These are phyloP conservation scores for Dryomyza anilis DNA, from an alignment of 2,888 invertebrate species.

Conservation along the genomic window DNA sequence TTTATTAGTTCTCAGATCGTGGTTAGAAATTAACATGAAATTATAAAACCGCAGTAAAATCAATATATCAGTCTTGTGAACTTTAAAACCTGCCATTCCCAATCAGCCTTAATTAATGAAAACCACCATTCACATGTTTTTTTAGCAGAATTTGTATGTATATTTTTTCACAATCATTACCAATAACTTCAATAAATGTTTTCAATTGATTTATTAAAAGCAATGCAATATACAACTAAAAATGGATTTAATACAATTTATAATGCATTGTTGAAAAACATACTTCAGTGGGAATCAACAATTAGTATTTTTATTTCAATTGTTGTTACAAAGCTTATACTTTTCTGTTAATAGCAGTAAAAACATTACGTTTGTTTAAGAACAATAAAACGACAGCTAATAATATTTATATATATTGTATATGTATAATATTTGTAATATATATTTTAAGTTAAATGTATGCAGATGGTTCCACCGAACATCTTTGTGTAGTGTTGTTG, in stretches of 20 bases:
- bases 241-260: slow-evolving; percentile 1
- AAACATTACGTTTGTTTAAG: not conserved
- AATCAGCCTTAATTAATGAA: too few relatives aligned
- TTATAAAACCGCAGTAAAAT: too few relatives aligned
- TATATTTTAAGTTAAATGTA: slow-evolving; percentile 6
- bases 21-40: too few relatives aligned
- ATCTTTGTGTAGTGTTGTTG: slow-evolving; percentile 1
- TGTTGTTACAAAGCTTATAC: slow-evolving; percentile 6
- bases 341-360: slow-evolving; percentile 5
- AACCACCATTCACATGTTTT: too few relatives aligned
- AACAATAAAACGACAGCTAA: slow-evolving; percentile 14
- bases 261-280: slow-evolving; percentile 1
- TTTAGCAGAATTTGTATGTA: not conserved
- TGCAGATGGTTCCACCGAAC: not conserved
- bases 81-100: too few relatives aligned
- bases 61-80: too few relatives aligned
- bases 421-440: slow-evolving; percentile 13
- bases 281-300: not conserved
- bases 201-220: not conserved
- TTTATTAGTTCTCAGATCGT: too few relatives aligned
- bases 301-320: not conserved
- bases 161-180: not conserved
- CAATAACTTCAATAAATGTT: slow-evolving; percentile 2
- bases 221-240: slow-evolving; percentile 6
- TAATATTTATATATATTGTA: slow-evolving; percentile 5